phyloP scores from a whole-genome alignment of 2,113 vertebrate genomes.

The Pelecanoides urinatrix region DNA sequence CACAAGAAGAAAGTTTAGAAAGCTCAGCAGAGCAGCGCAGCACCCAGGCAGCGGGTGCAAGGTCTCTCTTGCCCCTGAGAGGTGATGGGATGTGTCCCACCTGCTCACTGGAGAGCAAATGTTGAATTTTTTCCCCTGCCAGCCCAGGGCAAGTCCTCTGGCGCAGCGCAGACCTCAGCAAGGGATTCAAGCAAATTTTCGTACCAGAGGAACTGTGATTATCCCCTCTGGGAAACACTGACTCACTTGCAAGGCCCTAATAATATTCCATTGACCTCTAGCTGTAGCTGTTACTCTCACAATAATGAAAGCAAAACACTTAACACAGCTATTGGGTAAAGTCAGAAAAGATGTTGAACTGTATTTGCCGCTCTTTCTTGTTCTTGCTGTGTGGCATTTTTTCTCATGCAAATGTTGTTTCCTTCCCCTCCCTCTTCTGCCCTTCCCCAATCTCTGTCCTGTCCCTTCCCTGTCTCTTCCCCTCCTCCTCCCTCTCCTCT shows the following conservation, averaged over 20 bases:
- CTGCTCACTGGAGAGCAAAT: not conserved
- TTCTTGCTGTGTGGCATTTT: constrained; percentile 1
- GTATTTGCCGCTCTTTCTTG: not conserved
- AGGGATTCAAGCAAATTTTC: fast-evolving
- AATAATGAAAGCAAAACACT: fast-evolving
- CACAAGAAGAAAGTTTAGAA: not conserved
- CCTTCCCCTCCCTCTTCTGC: not conserved
- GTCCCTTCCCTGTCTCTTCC: not conserved
- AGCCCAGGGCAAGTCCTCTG: not conserved
- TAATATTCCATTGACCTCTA: not conserved
- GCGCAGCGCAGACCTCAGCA: not conserved
- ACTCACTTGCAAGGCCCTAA: not conserved
- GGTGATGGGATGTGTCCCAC: not conserved
- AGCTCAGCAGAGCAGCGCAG: not conserved
- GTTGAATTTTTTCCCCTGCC: not conserved
- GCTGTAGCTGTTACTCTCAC: not conserved
- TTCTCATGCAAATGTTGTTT: constrained; percentile 5
- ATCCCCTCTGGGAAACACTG: not conserved
- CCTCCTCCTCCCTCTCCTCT: not conserved
- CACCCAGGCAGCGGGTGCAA: not conserved
- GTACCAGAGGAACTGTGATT: not conserved
- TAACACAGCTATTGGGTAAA: not conserved
- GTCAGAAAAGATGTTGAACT: not conserved
- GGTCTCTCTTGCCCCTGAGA: not conserved
- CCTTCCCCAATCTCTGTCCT: not conserved